A percentile compares a stretch with the other conserved stretches of the same genome.
These are phyloP conservation scores for Gouania willdenowi DNA, from an alignment of 2,797 vertebrate genomes.

Conservation along the genomic window DNA sequence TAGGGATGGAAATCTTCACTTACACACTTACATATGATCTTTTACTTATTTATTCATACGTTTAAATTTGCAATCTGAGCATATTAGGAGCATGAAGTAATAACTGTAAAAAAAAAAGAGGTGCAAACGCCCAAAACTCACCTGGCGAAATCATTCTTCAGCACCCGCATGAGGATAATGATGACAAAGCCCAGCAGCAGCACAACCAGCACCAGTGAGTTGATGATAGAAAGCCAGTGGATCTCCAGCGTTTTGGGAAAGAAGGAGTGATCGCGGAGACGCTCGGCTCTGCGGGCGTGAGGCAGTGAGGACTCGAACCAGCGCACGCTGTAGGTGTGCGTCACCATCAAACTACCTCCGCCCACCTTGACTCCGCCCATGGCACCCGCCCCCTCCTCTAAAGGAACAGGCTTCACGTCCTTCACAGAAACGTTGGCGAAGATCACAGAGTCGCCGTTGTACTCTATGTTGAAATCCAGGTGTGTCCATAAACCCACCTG, in stretches of 20 bases:
- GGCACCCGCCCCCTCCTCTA: slow-evolving; percentile 77
- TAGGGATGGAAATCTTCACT: too few relatives aligned
- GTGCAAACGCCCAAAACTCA: too few relatives aligned
- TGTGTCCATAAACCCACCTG: slow-evolving; percentile 90
- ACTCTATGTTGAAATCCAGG: slow-evolving; percentile 90
- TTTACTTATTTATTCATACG: too few relatives aligned
- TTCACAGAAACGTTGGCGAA: slow-evolving; percentile 89
- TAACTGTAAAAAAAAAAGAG: too few relatives aligned
- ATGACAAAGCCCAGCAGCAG: slow-evolving; percentile 90
- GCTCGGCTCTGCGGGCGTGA: slow-evolving; percentile 75
- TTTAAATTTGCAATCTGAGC: too few relatives aligned
- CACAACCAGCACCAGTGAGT: slow-evolving; percentile 91
- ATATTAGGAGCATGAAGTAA: too few relatives aligned
- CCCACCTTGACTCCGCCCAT: slow-evolving; percentile 64
- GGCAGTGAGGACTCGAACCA: slow-evolving; percentile 83
- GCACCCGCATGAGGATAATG: slow-evolving; percentile 92
- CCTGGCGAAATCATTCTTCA: slow-evolving; percentile 91
- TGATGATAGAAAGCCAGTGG: slow-evolving; percentile 94
- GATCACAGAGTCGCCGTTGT: slow-evolving; percentile 83
- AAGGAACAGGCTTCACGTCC: slow-evolving; percentile 85
- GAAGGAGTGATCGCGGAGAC: slow-evolving; percentile 82
- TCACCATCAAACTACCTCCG: slow-evolving; percentile 70
- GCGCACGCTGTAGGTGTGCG: slow-evolving; percentile 86
- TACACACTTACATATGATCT: too few relatives aligned
- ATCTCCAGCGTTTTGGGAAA: slow-evolving; percentile 93